These are phyloP conservation scores for Alauda arvensis DNA, from an alignment of 2,797 vertebrate species.

Conservation along the genomic window DNA sequence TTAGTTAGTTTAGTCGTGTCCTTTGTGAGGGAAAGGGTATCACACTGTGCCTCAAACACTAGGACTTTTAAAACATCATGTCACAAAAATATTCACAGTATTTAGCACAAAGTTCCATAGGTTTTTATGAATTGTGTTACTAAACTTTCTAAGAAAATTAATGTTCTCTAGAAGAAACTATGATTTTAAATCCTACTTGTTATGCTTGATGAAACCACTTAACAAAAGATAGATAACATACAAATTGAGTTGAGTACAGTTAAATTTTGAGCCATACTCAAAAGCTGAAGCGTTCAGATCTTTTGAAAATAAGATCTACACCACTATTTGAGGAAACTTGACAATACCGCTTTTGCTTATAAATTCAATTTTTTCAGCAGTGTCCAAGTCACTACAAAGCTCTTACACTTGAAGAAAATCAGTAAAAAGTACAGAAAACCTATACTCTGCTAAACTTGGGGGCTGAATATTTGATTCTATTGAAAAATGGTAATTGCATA, in stretches of 20 bases:
- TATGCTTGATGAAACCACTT: neutral
- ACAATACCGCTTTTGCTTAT: neutral
- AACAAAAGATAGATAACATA: neutral
- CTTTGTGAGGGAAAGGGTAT: neutral
- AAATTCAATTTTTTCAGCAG: neutral
- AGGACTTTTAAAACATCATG: neutral
- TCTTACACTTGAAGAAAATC: neutral
- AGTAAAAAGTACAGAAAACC: neutral
- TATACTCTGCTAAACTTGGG: neutral
- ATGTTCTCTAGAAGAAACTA: neutral
- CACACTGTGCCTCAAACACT: neutral
- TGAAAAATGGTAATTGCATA: neutral
- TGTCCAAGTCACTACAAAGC: neutral
- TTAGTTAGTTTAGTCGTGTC: neutral
- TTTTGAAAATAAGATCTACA: neutral
- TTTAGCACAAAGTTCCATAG: neutral
- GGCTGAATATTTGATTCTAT: neutral
- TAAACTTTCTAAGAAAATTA: neutral
- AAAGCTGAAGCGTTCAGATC: neutral
- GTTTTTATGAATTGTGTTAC: neutral
- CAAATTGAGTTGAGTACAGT: neutral
- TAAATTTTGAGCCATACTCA: neutral
- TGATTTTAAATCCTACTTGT: neutral
- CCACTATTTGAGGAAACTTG: neutral
- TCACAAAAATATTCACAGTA: neutral